Evolutionary conservation across 1,140 invertebrate species (phyloP), one percentile per base, ranked within the genome.

Genomic region (Steinernema khuongi): DNA sequence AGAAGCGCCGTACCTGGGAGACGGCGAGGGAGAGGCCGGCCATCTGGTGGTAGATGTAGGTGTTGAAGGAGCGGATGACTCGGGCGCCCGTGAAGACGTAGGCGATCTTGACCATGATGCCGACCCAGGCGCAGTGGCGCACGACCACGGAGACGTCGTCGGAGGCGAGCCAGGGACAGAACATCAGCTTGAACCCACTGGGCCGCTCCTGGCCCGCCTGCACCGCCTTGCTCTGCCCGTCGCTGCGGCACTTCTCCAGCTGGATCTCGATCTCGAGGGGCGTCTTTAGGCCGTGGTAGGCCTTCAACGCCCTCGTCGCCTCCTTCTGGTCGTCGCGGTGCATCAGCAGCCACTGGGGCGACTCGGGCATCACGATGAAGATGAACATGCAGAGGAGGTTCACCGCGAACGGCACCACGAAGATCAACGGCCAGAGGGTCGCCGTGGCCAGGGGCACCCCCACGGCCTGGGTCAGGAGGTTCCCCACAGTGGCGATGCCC

Each of bases 221-320:
- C 4, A 22, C 4, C 11, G 11, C 26, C 50, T 26, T 60, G 50
- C 22, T 60, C 22, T 14, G 50, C 11, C 50, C 50, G 50, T 60
- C 50, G 50, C 26, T 60, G 50, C 50, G 50, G 50, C 50, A 60
- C 26, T 60, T 60, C 50, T 60, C 50, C 50, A 60, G 2, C 19
- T 60, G 50, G 4, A 60, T 60, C 26, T 60, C 50, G 50, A 60
- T 7, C 26, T 60, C 50, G 11, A 60, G 22, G 4, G 50, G 50
- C 7, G 7, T 60, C 26, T 60, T 7, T 4, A 60, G 50, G 11
- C 50, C 50, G 50, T 60, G 50, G 50, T 60, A 60, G 50, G 50
- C 50, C 26, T 60, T 60, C 50, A 60, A 22, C 11, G 50, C 50
- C 22, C 22, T 60, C 7, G 22, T 22, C 22, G 50, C 50, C 50